phyloP scores from a whole-genome alignment of 2,888 invertebrate genomes.

The Teleogryllus oceanicus region DNA sequence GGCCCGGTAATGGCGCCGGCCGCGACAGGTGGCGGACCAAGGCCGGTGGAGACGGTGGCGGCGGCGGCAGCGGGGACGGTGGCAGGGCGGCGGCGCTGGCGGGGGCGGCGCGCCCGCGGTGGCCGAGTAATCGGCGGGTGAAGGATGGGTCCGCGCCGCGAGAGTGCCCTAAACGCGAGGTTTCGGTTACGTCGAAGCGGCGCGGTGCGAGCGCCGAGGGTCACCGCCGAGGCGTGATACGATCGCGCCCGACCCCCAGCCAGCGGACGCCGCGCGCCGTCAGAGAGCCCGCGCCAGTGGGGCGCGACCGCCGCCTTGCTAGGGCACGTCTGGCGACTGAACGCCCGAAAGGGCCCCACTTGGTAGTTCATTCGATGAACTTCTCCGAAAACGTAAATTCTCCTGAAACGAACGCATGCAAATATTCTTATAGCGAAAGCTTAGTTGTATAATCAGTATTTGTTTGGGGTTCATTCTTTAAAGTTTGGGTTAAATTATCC shows the following conservation, averaged over 20 bases:
- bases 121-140: conserved; percentile 18
- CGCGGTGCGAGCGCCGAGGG: too few relatives aligned
- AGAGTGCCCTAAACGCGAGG: neutral
- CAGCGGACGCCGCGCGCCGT: neutral
- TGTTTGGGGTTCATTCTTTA: too few relatives aligned
- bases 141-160: neutral
- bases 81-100: neutral
- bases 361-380: too few relatives aligned
- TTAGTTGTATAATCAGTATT: too few relatives aligned
- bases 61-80: neutral
- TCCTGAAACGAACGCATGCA: too few relatives aligned
- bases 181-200: neutral
- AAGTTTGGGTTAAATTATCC: too few relatives aligned
- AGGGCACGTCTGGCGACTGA: too few relatives aligned
- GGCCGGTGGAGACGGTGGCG: neutral
- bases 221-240: neutral
- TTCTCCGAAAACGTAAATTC: too few relatives aligned
- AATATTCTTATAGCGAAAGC: too few relatives aligned
- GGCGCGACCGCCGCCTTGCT: neutral
- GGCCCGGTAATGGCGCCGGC: conserved; percentile 23
- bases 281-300: neutral
- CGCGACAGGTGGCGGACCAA: neutral
- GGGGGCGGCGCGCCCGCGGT: neutral
- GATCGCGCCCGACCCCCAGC: neutral
- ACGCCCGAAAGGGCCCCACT: too few relatives aligned